Conservation (phyloP, 2,113 vertebrate species). For the Petrocephalus microphthalmus region DNA sequence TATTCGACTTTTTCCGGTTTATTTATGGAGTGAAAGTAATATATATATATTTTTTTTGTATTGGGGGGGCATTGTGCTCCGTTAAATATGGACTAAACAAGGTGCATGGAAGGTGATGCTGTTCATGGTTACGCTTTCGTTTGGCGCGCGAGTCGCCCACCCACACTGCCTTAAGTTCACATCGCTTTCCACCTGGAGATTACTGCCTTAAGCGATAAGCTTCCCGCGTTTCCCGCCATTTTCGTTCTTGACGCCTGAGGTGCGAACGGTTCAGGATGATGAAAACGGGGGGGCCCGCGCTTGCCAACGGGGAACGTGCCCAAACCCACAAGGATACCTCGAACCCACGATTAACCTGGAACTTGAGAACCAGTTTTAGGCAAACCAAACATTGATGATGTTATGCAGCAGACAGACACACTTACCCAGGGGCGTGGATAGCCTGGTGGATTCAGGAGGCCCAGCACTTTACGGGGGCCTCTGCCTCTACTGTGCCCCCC, state of each 20-base stretch:
- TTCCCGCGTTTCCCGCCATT: conserved; percentile 33
- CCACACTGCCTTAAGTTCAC: conserved; percentile 91
- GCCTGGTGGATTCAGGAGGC: background rate
- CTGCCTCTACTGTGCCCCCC: background rate
- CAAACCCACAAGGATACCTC: background rate
- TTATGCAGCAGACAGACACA: conserved; percentile 4
- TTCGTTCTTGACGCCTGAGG: background rate
- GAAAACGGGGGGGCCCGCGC: background rate
- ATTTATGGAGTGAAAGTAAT: conserved; percentile 49
- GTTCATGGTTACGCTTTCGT: conserved; percentile 38
- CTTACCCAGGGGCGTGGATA: background rate
- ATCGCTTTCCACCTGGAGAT: conserved; percentile 77
- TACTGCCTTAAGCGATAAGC: conserved; percentile 84
- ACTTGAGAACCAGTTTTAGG: background rate
- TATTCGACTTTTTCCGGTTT: conserved; percentile 38
- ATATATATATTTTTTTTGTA: conserved; percentile 33
- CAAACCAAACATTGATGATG: background rate
- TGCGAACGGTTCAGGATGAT: background rate
- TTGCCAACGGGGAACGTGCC: background rate
- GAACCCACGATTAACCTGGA: background rate
- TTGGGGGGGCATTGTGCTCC: conserved; percentile 28
- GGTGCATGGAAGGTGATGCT: conserved; percentile 35
- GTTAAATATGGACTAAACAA: background rate
- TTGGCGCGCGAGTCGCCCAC: conserved; percentile 59
- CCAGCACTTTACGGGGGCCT: background rate